A percentile compares a stretch with the other conserved stretches of the same genome.
phyloP scores from a whole-genome alignment of 2,113 vertebrate genomes.

The Onychostoma macrolepis region DNA sequence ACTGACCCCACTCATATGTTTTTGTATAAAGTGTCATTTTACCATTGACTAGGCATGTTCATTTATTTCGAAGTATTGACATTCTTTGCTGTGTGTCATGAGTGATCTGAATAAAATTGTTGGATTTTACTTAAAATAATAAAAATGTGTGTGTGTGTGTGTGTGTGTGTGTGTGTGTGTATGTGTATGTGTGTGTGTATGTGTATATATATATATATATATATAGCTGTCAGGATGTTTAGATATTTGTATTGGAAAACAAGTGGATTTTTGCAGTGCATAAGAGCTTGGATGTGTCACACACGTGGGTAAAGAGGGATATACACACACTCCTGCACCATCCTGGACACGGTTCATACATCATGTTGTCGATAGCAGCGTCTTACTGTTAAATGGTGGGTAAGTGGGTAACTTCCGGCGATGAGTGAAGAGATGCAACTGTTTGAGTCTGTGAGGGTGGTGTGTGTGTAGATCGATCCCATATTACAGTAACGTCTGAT shows the following conservation, averaged over 20 bases:
- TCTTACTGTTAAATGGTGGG: conserved; percentile 98
- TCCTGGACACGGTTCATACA: conserved; percentile 99
- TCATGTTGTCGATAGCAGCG: conserved; percentile 99
- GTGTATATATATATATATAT: neutral
- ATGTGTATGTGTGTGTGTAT: too few relatives aligned
- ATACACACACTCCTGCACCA: conserved; percentile 95
- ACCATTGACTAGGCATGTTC: neutral
- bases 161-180: too few relatives aligned
- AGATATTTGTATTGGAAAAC: neutral
- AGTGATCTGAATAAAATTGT: neutral
- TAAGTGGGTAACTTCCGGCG: conserved; percentile 97
- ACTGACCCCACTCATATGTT: neutral
- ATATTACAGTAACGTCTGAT: conserved; percentile 73
- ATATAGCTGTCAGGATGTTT: neutral
- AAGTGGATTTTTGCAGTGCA: conserved; percentile 53
- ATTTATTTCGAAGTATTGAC: neutral
- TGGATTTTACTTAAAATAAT: neutral
- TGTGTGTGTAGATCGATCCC: conserved; percentile 84
- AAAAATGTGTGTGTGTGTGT: too few relatives aligned
- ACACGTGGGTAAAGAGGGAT: conserved; percentile 94
- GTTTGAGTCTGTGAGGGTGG: conserved; percentile 86
- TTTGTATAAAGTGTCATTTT: neutral
- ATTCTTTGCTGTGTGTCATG: neutral
- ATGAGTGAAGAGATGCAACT: conserved; percentile 89
- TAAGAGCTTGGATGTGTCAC: conserved; percentile 99